Percentiles rank a stretch among this genome's conserved stretches.
Conservation (phyloP, 1,140 invertebrate genomes). For the Manduca sexta region DNA sequence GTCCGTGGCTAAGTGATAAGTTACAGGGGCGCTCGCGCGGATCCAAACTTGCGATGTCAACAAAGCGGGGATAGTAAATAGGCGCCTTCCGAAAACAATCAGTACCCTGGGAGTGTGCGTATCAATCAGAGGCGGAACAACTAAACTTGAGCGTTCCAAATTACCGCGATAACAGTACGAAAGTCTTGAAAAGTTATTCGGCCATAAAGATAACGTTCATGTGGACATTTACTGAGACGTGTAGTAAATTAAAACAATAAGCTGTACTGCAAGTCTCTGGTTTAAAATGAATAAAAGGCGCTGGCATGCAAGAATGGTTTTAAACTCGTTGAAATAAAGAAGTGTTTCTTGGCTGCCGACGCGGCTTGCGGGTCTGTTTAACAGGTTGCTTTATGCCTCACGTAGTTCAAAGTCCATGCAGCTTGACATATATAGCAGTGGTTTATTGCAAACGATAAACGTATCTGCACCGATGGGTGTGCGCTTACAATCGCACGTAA, state of each 20-base stretch:
- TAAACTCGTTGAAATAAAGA: conserved; percentile 23
- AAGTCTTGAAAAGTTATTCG: conserved; percentile 26
- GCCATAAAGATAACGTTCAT: conserved; percentile 36
- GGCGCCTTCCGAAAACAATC: conserved; percentile 26
- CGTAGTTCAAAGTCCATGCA: conserved; percentile 47
- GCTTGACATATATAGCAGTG: conserved; percentile 49
- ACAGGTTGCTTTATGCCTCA: conserved; percentile 31
- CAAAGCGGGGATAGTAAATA: conserved; percentile 26
- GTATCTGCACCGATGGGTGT: conserved; percentile 36
- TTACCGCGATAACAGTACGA: conserved; percentile 10
- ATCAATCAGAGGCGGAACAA: conserved; percentile 13
- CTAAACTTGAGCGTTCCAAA: conserved; percentile 12
- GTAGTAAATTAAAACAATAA: conserved; percentile 49
- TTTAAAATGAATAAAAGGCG: conserved; percentile 7
- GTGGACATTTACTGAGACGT: conserved; percentile 27
- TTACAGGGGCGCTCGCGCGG: conserved; percentile 35
- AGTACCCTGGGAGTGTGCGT: conserved; percentile 15
- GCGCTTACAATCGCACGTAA: conserved; percentile 30
- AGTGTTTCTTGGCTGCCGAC: conserved; percentile 19
- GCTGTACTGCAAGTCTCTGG: conserved; percentile 16
- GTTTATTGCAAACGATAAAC: conserved; percentile 58
- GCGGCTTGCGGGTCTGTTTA: conserved; percentile 29
- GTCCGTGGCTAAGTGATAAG: conserved; percentile 66
- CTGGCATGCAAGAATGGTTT: conserved; percentile 23
- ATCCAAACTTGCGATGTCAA: conserved; percentile 40